phyloP scores from a whole-genome alignment of 2,113 vertebrate genomes.

The Dromiciops gliroides region DNA sequence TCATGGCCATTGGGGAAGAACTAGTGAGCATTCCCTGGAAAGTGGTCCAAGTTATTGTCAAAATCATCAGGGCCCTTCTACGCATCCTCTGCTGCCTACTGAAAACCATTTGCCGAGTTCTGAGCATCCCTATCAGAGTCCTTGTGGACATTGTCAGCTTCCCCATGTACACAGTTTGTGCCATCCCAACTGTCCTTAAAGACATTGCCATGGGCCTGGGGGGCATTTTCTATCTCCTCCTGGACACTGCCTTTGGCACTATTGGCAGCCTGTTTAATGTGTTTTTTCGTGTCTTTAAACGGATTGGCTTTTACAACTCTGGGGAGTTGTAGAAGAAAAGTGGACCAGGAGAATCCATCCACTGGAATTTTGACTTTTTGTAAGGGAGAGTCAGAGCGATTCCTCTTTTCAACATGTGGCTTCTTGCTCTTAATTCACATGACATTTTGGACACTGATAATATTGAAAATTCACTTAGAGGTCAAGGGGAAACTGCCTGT shows the following conservation, averaged over 20 bases:
- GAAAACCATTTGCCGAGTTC: constrained; percentile 75
- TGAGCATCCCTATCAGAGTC: constrained; percentile 80
- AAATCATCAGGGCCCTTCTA: constrained; percentile 80
- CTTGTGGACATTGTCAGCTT: constrained; percentile 84
- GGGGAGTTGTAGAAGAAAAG: constrained; percentile 66
- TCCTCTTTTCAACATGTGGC: constrained; percentile 17
- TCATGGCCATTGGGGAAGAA: constrained; percentile 79
- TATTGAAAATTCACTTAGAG: not conserved
- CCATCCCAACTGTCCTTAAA: constrained; percentile 82
- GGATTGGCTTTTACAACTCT: constrained; percentile 79
- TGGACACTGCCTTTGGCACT: constrained; percentile 76
- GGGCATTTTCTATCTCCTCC: constrained; percentile 74
- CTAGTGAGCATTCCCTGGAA: constrained; percentile 84
- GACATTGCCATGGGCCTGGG: constrained; percentile 81
- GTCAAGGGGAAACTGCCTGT: constrained; percentile 4
- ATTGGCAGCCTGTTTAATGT: constrained; percentile 79
- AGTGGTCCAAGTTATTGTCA: constrained; percentile 76
- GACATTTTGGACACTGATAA: not conserved
- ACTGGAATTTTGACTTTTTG: constrained; percentile 37
- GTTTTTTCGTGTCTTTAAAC: constrained; percentile 71
- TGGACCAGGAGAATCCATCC: not conserved
- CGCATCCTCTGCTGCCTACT: constrained; percentile 80
- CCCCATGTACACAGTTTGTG: constrained; percentile 82
- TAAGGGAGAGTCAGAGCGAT: constrained; percentile 43
- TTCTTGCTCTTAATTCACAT: constrained; percentile 27